Evolutionary conservation across 2,797 vertebrate species (phyloP).

Genomic region (Micropoecilia bifurca): DNA sequence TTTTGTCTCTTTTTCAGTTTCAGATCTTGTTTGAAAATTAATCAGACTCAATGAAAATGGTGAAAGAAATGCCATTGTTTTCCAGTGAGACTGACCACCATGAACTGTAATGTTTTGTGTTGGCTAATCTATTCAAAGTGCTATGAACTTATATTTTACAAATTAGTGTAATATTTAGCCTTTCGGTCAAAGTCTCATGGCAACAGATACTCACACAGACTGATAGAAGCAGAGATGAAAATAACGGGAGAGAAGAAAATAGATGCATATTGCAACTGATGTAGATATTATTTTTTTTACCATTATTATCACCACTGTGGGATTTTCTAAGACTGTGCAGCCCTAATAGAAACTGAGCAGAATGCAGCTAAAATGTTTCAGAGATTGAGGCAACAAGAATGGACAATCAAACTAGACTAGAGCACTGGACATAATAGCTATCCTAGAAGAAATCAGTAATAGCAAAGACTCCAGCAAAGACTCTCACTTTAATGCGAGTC

Average conservation of each 20-base stretch:
- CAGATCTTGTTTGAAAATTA: background rate
- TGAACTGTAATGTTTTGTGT: background rate
- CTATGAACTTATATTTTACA: background rate
- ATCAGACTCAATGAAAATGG: background rate
- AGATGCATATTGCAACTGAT: background rate
- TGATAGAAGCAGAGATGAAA: background rate
- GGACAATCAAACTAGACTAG: background rate
- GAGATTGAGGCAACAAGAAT: background rate
- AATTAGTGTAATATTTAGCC: background rate
- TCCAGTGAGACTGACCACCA: background rate
- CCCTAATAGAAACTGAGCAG: background rate
- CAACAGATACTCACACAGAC: background rate
- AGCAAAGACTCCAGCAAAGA: background rate
- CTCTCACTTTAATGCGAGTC: background rate
- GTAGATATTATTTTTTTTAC: background rate
- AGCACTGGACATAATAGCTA: background rate
- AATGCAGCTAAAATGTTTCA: background rate
- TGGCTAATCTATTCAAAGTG: background rate
- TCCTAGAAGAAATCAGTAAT: background rate
- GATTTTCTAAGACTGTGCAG: background rate
- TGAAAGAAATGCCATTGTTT: background rate
- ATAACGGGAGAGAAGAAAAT: background rate
- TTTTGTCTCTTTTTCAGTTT: background rate
- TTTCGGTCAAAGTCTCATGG: background rate
- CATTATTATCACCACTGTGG: background rate